phyloP scores from a whole-genome alignment of 2,797 vertebrate species.

The Bovichtus diacanthus region DNA sequence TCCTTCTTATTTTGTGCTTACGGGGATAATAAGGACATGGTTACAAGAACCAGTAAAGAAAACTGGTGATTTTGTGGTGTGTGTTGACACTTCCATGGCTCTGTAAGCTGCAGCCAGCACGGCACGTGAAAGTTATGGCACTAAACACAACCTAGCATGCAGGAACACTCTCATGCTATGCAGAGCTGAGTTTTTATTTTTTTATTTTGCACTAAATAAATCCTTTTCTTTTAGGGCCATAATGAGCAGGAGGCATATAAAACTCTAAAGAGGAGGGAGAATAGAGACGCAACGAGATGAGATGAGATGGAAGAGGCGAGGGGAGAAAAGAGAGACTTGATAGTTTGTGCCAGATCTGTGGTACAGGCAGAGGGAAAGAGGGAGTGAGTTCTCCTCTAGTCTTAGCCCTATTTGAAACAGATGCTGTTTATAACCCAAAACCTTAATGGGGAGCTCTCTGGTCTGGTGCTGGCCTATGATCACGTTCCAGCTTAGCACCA shows the following conservation, averaged over 20 bases:
- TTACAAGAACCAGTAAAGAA: conserved; percentile 46
- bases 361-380: conserved; percentile 76
- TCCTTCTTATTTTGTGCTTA: conserved; percentile 33
- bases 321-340: conserved; percentile 73
- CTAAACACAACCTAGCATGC: conserved; percentile 43
- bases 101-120: conserved; percentile 34
- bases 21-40: conserved; percentile 47
- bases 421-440: conserved; percentile 85
- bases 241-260: conserved; percentile 78
- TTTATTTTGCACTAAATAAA: conserved; percentile 72
- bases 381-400: conserved; percentile 74
- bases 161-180: conserved; percentile 33
- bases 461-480: conserved; percentile 82
- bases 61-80: conserved; percentile 69
- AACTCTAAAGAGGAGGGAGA: conserved; percentile 76
- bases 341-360: conserved; percentile 78
- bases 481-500: conserved; percentile 82
- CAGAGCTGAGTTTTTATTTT: conserved; percentile 54
- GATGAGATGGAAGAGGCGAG: conserved; percentile 72
- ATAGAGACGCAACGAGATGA: conserved; percentile 75
- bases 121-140: conserved; percentile 43
- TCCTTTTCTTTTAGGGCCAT: conserved; percentile 73
- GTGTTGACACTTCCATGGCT: conserved; percentile 52
- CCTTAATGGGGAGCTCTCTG: conserved; percentile 84
- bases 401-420: conserved; percentile 84